phyloP scores from a whole-genome alignment of 2,113 vertebrate species.

The Dryoscopus gambensis region DNA sequence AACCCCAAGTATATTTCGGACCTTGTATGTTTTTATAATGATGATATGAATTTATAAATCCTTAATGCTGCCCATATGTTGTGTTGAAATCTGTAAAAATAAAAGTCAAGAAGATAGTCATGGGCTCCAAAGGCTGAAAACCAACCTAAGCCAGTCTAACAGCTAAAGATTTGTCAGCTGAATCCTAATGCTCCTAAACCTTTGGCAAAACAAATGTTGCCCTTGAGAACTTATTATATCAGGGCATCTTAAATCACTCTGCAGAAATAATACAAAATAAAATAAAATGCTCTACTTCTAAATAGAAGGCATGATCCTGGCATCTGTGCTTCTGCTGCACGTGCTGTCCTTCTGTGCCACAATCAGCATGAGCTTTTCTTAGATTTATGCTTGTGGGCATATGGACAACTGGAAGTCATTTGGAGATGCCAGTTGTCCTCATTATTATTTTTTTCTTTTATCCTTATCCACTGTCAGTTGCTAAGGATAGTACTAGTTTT shows the following conservation, averaged over 20 bases:
- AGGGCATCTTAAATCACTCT: constrained; percentile 41
- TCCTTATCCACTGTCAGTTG: background rate
- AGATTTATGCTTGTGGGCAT: constrained; percentile 50
- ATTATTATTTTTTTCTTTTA: constrained; percentile 3
- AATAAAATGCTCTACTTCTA: constrained; percentile 44
- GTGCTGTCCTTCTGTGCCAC: constrained; percentile 46
- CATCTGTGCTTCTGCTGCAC: constrained; percentile 60
- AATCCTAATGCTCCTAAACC: constrained; percentile 53
- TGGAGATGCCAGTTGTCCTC: constrained; percentile 31
- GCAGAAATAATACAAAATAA: background rate
- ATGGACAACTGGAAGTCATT: constrained; percentile 59
- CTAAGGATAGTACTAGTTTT: background rate
- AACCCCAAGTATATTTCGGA: background rate
- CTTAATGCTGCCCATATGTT: constrained; percentile 48
- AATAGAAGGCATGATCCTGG: constrained; percentile 35
- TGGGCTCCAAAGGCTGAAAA: constrained; percentile 36
- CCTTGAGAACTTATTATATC: constrained; percentile 39
- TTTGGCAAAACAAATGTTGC: constrained; percentile 42
- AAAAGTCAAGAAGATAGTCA: constrained; percentile 41
- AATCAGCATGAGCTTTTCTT: constrained; percentile 61
- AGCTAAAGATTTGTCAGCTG: constrained; percentile 61
- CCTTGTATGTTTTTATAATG: background rate
- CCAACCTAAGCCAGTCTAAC: constrained; percentile 33
- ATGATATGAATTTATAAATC: constrained; percentile 48
- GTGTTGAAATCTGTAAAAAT: constrained; percentile 60